Base-by-base conservation (phyloP, 2,797 vertebrate genomes). In the Huso huso region DNA sequence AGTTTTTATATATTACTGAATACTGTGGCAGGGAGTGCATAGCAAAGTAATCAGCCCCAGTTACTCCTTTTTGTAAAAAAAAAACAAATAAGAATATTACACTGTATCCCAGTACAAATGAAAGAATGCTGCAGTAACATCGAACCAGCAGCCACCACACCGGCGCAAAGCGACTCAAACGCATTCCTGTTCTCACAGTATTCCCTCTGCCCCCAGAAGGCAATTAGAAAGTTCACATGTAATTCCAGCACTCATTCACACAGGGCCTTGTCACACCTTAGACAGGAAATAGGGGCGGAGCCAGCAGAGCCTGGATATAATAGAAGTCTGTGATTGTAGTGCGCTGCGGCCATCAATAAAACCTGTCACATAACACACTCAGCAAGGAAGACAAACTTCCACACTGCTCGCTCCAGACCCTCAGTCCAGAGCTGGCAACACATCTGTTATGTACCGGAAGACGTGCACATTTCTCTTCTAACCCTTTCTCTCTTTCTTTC, bases 191-290 rank as follows among this genome's bases (percentile, higher is more conserved):
- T 64, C 62, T 63, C 55, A 74, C 67, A 58, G 61, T 69, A 66
- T 59, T 63, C 65, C 15, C 66, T 52, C 51, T 66, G 64, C 51
- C 51, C 48, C 66, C 61, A 10, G 8, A 51, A 68, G 68, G 83
- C 77, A 87, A 84, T 88, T 84, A 86, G 79, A 81, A 78, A 84
- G 82, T 74, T 74, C 75, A 84, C 83, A 77, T 86, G 81, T 85
- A 90, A 86, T 87, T 82, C 78, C 81, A 87, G 73, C 78, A 75
- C 77, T 84, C 73, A 77, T 87, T 83, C 79, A 80, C 62, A 71
- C 0, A 77, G 74, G 79, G 75, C 84, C 81, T 79, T 66, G 77
- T 79, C 81, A 83, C 83, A 84, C 82, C 81, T 87, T 83, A 71
- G 68, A 77, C 86, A 88, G 89, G 89, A 91, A 91, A 84, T 66